Evolutionary conservation across 2,113 vertebrate genomes (phyloP).

Genomic region (Motacilla alba): DNA sequence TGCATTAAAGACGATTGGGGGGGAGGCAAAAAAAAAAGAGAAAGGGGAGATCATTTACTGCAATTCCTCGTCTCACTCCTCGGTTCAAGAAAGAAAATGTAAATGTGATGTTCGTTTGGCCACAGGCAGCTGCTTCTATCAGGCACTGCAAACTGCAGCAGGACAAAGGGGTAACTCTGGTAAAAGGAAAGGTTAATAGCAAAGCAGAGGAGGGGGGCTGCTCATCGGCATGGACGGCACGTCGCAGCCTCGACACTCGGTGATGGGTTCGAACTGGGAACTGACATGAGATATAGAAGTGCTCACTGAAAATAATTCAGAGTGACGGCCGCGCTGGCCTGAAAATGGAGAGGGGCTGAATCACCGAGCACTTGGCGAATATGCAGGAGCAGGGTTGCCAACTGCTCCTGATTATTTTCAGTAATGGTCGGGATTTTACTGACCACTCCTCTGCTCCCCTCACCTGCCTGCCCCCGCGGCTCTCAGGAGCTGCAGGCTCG

Average conservation of each 20-base stretch:
- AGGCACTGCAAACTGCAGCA: slow-evolving; percentile 65
- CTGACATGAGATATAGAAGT: slow-evolving; percentile 90
- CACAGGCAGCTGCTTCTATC: slow-evolving; percentile 62
- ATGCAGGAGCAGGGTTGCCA: slow-evolving; percentile 39
- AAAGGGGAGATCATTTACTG: slow-evolving; percentile 31
- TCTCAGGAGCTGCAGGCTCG: background rate
- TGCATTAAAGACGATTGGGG: background rate
- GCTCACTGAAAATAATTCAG: slow-evolving; percentile 95
- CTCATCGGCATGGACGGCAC: slow-evolving; percentile 87
- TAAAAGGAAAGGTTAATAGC: slow-evolving; percentile 90
- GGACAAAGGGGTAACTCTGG: slow-evolving; percentile 69
- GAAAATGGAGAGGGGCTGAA: slow-evolving; percentile 71
- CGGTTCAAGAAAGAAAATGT: slow-evolving; percentile 58
- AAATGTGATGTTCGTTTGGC: slow-evolving; percentile 57
- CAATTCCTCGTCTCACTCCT: slow-evolving; percentile 7
- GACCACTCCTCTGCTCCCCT: slow-evolving; percentile 23
- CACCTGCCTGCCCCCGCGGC: background rate
- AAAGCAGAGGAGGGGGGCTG: slow-evolving; percentile 73
- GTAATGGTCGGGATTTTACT: slow-evolving; percentile 24
- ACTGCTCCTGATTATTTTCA: slow-evolving; percentile 19
- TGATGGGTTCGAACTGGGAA: slow-evolving; percentile 92
- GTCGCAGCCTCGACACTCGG: slow-evolving; percentile 81
- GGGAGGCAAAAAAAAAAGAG: background rate
- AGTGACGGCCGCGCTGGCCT: slow-evolving; percentile 87
- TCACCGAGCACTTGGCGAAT: slow-evolving; percentile 37